phyloP scores from a whole-genome alignment of 2,888 invertebrate genomes.

The Eretmocerus hayati region DNA sequence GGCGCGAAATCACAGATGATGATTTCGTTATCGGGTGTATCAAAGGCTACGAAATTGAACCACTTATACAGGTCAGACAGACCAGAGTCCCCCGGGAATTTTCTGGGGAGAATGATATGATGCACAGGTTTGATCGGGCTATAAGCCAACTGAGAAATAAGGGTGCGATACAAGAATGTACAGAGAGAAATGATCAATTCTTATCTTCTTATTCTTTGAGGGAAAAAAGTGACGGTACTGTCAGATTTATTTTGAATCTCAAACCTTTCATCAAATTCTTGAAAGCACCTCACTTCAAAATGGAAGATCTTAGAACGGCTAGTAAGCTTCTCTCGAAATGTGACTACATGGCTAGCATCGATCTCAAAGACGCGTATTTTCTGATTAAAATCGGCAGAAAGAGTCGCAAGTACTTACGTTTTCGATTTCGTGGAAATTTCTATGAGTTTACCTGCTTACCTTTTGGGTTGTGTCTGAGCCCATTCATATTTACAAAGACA shows the following conservation, averaged over 20 bases:
- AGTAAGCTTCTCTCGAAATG: slow-evolving; percentile 1
- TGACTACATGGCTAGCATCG: slow-evolving; percentile 5
- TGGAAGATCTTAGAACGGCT: slow-evolving; percentile 18
- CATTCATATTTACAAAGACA: slow-evolving; percentile 9
- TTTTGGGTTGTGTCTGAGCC: not conserved
- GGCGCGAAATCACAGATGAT: slow-evolving; percentile 10
- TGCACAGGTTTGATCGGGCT: not conserved
- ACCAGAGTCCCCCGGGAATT: not conserved
- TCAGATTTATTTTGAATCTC: slow-evolving; percentile 18
- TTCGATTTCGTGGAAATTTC: not conserved
- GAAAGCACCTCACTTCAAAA: slow-evolving; percentile 14
- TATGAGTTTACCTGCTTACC: slow-evolving; percentile 5
- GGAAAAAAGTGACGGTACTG: slow-evolving; percentile 14
- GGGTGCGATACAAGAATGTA: slow-evolving; percentile 8
- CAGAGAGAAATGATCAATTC: slow-evolving; percentile 9
- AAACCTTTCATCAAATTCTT: slow-evolving; percentile 18
- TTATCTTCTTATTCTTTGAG: slow-evolving; percentile 16
- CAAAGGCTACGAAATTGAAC: slow-evolving; percentile 10
- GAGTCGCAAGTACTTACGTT: slow-evolving; percentile 1
- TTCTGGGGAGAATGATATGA: not conserved
- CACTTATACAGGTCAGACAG: slow-evolving; percentile 4
- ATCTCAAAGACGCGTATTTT: slow-evolving; percentile 13
- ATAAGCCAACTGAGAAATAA: not conserved
- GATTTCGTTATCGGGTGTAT: slow-evolving; percentile 10
- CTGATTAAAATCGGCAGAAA: not conserved